Evolutionary conservation across 2,797 vertebrate species (phyloP), one percentile per base, ranked within the genome.

Genomic region (Chelon labrosus): DNA sequence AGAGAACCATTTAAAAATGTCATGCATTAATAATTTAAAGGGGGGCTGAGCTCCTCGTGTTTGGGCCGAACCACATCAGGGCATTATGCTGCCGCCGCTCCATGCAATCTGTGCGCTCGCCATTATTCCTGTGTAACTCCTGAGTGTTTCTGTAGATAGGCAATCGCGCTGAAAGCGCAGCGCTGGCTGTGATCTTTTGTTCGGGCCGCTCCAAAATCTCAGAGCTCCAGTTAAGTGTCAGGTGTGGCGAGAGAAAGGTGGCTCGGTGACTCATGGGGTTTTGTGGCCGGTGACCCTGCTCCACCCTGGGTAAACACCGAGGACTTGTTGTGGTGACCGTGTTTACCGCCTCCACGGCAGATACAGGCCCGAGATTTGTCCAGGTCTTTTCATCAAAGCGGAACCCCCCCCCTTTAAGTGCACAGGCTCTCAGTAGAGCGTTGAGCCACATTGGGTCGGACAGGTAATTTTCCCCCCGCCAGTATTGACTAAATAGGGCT

Each of bases 371-470:
- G 42, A 44, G 14, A 16, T 7, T 17, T 44, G 42, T 6, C 14
- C 12, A 42, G 11, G 41, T 16, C 42, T 42, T 53, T 68, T n/a
- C 22, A 54, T 73, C 60, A 37, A n/a, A 56, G 25, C 35, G 47
- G 25, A 19, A 52, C 46, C 50, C 22, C 22, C 22, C 1, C 22
- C 22, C 22, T 3, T 22, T 22, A 22, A 22, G 3, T 22, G 22
- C 22, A 22, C 22, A 72, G 51, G 38, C 51, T 54, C 47, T 79
- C 50, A 74, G 31, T 73, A 49, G 68, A 55, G 68, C 73, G 75
- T 77, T 80, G 83, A 87, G 85, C 89, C 79, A 88, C 70, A 85
- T 80, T 79, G 72, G 85, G 75, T 78, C 65, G 75, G 62, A 84
- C 73, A 82, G 74, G 80, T 81, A 55, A 82, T 88, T 86, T 82